These are phyloP conservation scores for Etheostoma cragini DNA, from an alignment of 2,113 vertebrate species.

Conservation along the genomic window DNA sequence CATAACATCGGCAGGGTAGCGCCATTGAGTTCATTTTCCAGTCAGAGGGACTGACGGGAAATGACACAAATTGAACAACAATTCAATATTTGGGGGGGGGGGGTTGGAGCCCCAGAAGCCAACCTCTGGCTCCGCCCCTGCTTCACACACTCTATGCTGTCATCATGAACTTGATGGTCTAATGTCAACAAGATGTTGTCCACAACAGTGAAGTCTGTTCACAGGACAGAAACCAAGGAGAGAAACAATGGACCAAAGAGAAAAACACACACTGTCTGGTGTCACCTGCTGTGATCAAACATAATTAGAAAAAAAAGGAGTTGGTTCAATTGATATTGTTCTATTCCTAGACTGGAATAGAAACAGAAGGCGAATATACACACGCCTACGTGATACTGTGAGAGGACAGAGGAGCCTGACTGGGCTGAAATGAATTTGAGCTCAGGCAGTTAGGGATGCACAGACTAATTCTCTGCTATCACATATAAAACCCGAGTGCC, in stretches of 20 bases:
- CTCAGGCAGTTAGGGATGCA: constrained; percentile 20
- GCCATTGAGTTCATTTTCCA: too few relatives aligned
- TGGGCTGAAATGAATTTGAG: constrained; percentile 22
- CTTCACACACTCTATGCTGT: constrained; percentile 37
- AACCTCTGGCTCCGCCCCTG: too few relatives aligned
- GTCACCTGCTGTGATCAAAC: constrained; percentile 73
- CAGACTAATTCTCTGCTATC: constrained; percentile 4
- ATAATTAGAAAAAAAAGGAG: constrained; percentile 21
- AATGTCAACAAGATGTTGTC: constrained; percentile 57
- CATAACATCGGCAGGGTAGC: too few relatives aligned
- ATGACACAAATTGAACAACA: too few relatives aligned
- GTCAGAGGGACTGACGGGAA: too few relatives aligned
- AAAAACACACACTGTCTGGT: constrained; percentile 45
- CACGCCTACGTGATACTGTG: constrained; percentile 37
- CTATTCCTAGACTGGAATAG: constrained; percentile 45
- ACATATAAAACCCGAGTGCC: constrained; percentile 19
- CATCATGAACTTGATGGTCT: constrained; percentile 13
- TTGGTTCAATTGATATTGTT: constrained; percentile 48
- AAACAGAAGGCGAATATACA: constrained; percentile 29
- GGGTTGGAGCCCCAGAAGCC: too few relatives aligned
- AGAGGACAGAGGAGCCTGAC: constrained; percentile 29
- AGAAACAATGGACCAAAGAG: constrained; percentile 71
- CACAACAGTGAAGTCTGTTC: constrained; percentile 16
- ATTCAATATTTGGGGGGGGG: too few relatives aligned
- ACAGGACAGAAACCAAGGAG: constrained; percentile 18